phyloP scores from a whole-genome alignment of 2,113 vertebrate species.

The human region DNA sequence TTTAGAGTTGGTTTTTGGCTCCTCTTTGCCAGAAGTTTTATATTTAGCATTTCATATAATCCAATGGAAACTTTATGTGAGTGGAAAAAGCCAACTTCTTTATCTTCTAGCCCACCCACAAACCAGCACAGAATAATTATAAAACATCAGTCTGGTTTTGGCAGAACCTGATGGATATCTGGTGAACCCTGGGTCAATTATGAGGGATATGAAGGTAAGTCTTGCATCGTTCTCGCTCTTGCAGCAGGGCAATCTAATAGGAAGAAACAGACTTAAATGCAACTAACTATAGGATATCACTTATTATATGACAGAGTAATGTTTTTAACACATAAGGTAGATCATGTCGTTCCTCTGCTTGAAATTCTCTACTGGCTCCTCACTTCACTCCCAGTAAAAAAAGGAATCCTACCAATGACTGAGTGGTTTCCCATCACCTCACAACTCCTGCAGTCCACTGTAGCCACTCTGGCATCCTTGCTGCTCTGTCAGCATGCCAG shows the following conservation, averaged over 20 bases:
- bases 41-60: background rate
- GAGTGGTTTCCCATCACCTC: background rate
- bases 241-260: background rate
- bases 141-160: background rate
- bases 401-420: no score
- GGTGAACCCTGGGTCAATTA: background rate
- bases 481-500: no score
- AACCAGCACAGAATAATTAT: accelerated
- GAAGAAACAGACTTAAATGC: background rate
- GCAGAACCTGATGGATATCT: background rate
- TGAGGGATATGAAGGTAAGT: background rate
- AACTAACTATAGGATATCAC: background rate
- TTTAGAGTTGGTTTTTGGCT: background rate
- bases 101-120: background rate
- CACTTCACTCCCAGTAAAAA: background rate
- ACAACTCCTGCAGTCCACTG: background rate
- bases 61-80: background rate
- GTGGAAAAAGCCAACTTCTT: background rate
- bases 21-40: background rate
- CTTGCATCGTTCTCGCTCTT: background rate
- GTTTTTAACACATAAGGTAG: accelerated
- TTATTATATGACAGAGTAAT: background rate
- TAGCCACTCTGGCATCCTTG: background rate
- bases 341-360: background rate
- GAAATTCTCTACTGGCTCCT: background rate